Percentiles rank a stretch among this genome's conserved stretches.
These are phyloP conservation scores for Meles meles DNA, from an alignment of 2,113 vertebrate species.

Conservation along the genomic window DNA sequence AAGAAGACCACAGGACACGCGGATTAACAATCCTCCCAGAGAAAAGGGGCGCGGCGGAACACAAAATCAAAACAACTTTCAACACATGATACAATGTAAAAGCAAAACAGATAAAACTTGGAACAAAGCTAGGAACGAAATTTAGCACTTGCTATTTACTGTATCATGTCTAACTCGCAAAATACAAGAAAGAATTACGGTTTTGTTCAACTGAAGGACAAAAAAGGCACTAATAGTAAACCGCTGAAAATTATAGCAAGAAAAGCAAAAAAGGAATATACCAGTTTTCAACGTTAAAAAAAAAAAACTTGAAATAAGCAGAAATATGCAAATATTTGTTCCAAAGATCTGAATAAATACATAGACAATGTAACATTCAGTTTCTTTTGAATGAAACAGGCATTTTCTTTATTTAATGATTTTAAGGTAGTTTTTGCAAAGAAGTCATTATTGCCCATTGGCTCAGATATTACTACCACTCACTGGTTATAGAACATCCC, in stretches of 20 bases:
- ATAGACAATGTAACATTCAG: not conserved
- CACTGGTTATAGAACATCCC: not conserved
- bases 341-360: not conserved
- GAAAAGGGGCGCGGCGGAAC: not conserved
- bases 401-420: not conserved
- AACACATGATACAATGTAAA: not conserved
- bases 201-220: not conserved
- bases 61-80: not conserved
- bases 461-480: not conserved
- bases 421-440: not conserved
- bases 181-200: not conserved
- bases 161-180: not conserved
- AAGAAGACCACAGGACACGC: conserved; percentile 94
- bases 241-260: not conserved
- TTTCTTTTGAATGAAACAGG: not conserved
- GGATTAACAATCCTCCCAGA: conserved; percentile 87
- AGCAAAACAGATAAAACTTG: not conserved
- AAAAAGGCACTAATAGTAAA: not conserved
- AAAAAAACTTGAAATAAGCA: not conserved
- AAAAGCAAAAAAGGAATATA: not conserved
- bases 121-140: not conserved
- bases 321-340: not conserved
- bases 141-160: not conserved
- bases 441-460: not conserved
- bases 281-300: not conserved